Percentiles rank a stretch among this genome's conserved stretches.
phyloP scores from a whole-genome alignment of 2,797 vertebrate species.

The Chelonia mydas region DNA sequence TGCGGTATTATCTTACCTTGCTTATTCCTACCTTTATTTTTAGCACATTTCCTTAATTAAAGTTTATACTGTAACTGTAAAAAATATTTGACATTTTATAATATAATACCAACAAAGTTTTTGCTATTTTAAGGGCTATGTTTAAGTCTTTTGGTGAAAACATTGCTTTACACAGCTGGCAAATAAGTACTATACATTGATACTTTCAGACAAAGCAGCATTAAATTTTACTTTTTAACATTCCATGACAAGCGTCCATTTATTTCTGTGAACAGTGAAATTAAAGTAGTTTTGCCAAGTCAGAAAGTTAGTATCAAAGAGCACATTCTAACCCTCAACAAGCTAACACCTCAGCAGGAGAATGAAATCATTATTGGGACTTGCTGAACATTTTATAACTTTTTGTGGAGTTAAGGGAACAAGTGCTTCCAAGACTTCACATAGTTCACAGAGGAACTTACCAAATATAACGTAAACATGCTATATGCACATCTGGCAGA shows the following conservation, averaged over 20 bases:
- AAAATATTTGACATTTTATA: conserved; percentile 62
- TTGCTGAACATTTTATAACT: conserved; percentile 72
- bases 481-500: not conserved
- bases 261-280: conserved; percentile 73
- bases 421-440: conserved; percentile 63
- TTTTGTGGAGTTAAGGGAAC: conserved; percentile 67
- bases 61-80: conserved; percentile 29
- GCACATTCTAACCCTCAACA: conserved; percentile 73
- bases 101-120: conserved; percentile 60
- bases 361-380: conserved; percentile 74
- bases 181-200: conserved; percentile 56
- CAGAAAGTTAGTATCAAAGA: conserved; percentile 73
- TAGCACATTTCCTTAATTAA: conserved; percentile 63
- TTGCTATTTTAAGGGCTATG: not conserved
- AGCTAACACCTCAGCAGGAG: conserved; percentile 75
- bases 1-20: conserved; percentile 5
- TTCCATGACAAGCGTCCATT: conserved; percentile 72
- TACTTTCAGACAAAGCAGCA: conserved; percentile 73
- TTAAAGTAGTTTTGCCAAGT: conserved; percentile 71
- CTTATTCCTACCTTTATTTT: conserved; percentile 43
- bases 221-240: conserved; percentile 69
- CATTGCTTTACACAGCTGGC: conserved; percentile 31
- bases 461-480: not conserved
- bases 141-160: conserved; percentile 18
- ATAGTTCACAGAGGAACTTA: not conserved